Conservation (phyloP, 2,888 invertebrate species). For the Drosophila niveifrons region DNA sequence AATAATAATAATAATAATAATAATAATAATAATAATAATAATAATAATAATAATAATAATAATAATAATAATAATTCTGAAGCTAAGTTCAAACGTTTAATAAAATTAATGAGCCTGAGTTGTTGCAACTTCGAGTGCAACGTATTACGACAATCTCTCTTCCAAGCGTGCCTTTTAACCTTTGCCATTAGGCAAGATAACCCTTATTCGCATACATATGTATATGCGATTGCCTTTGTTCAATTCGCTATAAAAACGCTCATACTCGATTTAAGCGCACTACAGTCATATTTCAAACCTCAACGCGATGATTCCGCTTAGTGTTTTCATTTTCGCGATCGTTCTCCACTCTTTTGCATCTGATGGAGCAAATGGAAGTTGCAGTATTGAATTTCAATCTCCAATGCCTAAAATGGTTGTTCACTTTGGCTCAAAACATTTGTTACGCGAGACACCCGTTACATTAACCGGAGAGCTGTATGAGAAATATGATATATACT, state of each 20-base stretch:
- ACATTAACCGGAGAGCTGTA: neutral
- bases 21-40: too few species aligned
- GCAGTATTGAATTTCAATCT: neutral
- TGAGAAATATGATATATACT: conserved; percentile 9
- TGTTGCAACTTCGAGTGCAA: too few species aligned
- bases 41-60: too few species aligned
- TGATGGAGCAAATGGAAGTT: neutral
- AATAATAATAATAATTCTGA: too few species aligned
- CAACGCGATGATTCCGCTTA: neutral
- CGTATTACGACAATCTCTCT: too few species aligned
- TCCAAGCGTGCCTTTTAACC: neutral
- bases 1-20: too few species aligned
- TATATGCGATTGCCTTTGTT: neutral
- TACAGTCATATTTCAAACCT: neutral
- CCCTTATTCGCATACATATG: neutral
- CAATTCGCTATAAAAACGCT: neutral
- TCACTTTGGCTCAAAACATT: conserved; percentile 21
- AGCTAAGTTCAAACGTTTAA: too few species aligned
- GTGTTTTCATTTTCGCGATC: neutral
- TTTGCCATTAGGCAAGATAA: neutral
- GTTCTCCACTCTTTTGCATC: neutral
- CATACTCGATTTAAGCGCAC: neutral
- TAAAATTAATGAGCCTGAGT: too few species aligned
- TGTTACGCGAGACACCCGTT: neutral
- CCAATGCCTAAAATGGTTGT: neutral